phyloP scores from a whole-genome alignment of 2,888 invertebrate species.

The Calliphora vomitoria region DNA sequence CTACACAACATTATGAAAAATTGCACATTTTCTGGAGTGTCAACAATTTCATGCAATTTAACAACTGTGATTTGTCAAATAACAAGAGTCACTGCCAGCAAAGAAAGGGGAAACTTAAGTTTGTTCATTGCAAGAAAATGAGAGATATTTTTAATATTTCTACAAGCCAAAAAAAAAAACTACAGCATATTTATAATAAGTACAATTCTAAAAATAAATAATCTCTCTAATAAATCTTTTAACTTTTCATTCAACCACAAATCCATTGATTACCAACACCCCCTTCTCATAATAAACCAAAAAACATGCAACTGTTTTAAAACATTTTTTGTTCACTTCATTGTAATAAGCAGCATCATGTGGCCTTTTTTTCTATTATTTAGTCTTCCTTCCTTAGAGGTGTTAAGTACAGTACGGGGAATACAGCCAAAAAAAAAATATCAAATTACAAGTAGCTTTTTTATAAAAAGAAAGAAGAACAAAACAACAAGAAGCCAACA shows the following conservation, averaged over 20 bases:
- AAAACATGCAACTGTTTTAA: not conserved
- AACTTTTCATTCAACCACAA: slow-evolving; percentile 10
- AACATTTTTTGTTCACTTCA: not conserved
- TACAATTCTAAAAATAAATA: not conserved
- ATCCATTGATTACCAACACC: not conserved
- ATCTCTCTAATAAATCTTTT: not conserved
- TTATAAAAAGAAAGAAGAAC: slow-evolving; percentile 8
- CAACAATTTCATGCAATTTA: slow-evolving; percentile 67
- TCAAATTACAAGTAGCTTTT: slow-evolving; percentile 61
- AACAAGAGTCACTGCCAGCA: not conserved
- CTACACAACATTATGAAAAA: slow-evolving; percentile 56
- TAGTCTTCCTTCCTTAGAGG: not conserved
- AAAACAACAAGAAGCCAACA: slow-evolving; percentile 33
- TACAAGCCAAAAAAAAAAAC: not conserved
- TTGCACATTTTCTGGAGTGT: slow-evolving; percentile 65
- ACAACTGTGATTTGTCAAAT: slow-evolving; percentile 65
- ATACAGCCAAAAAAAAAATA: slow-evolving; percentile 39
- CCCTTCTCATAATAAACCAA: not conserved
- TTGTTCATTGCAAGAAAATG: slow-evolving; percentile 6
- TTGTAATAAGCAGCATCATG: not conserved
- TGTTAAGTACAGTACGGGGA: slow-evolving; percentile 21
- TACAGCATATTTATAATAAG: not conserved
- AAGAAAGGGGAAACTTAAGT: not conserved
- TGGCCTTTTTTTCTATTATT: not conserved
- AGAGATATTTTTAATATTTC: not conserved